Evolutionary conservation across 2,113 vertebrate genomes (phyloP), one percentile per base, ranked within the genome.

Genomic region (Ramphastos sulfuratus): DNA sequence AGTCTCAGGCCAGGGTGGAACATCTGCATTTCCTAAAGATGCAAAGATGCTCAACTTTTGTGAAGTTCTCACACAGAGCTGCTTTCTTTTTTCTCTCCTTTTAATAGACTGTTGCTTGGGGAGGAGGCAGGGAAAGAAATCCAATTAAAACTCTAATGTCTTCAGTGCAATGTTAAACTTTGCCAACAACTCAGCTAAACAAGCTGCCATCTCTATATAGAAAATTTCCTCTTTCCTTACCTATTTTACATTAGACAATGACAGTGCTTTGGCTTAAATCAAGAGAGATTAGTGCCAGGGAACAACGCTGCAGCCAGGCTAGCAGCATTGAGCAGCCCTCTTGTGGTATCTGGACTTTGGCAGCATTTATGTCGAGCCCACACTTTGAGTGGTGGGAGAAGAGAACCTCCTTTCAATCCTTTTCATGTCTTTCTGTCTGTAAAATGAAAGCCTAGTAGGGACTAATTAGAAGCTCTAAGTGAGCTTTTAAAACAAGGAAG

Each of bases 401-500:
- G 10, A 78, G 21, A 8, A 33, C 6, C 16, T 64, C 19, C 44
- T 37, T 87, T 70, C 50, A 37, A 30, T 30, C 24, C 33, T 88
- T 92, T 92, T 89, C 61, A 85, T 64, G 28, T 5, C 31, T 33
- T 79, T 89, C 42, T 44, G 15, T 71, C 59, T 72, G 33, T 63
- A 39, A 35, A 9, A 60, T 56, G 52, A 44, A 80, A 74, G 65
- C 13, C 85, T 67, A 74, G 27, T 46, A 46, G 17, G 17, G 23
- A 84, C 52, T 85, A 82, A 83, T 55, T 70, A 76, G 55, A 87
- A 79, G 13, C 70, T 93, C 69, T 67, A 82, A 86, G 31, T 50
- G 69, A 50, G 19, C 4, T 96, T 88, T 94, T 82, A 33, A 66
- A 90, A 15, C 67, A 77, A 85, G 39, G 69, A 69, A 35, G 60